These are phyloP conservation scores for Theristicus caerulescens DNA, from an alignment of 2,113 vertebrate species.

Conservation along the genomic window DNA sequence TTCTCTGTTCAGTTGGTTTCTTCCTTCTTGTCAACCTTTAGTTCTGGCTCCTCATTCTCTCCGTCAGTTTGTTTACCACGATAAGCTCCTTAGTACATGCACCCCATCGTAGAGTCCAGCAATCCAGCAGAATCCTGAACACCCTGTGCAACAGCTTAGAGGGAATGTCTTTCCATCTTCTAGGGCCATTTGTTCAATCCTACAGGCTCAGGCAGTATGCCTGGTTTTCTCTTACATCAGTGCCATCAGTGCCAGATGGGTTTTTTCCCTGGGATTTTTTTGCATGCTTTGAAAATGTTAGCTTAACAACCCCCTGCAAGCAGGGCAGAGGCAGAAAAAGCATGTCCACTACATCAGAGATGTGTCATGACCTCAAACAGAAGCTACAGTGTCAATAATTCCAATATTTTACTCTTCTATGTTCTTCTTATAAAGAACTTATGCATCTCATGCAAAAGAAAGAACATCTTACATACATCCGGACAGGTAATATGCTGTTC, in stretches of 20 bases:
- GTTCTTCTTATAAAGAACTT: background rate
- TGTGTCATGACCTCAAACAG: background rate
- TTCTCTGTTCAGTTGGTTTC: background rate
- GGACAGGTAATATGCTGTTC: background rate
- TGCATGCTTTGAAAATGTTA: background rate
- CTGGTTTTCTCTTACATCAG: background rate
- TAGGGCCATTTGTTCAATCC: background rate
- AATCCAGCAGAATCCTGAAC: background rate
- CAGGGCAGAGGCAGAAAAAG: background rate
- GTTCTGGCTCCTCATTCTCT: background rate
- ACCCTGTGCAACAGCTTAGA: background rate
- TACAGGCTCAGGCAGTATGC: background rate
- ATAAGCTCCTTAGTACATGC: background rate
- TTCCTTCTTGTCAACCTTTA: background rate
- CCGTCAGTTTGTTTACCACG: background rate
- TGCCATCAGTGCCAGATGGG: background rate
- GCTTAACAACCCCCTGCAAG: accelerated
- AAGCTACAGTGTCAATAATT: background rate
- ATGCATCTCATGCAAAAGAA: background rate
- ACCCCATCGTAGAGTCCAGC: background rate
- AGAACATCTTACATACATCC: background rate
- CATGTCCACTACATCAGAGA: background rate
- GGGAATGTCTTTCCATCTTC: background rate
- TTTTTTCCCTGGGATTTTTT: background rate
- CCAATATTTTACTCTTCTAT: background rate